These are phyloP conservation scores for Tenthredo amoena DNA, from an alignment of 2,888 invertebrate genomes.

Conservation along the genomic window DNA sequence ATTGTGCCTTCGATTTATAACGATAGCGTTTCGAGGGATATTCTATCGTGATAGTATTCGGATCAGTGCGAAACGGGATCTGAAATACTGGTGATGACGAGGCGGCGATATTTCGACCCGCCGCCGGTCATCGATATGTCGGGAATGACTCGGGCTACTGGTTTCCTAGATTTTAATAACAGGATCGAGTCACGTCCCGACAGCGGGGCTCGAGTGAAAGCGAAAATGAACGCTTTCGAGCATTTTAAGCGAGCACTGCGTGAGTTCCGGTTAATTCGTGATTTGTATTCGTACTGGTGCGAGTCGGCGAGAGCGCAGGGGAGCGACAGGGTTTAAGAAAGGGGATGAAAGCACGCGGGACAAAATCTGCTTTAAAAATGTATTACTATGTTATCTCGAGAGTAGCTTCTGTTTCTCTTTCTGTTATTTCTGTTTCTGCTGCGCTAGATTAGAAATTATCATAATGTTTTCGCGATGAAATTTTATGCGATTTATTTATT, in stretches of 20 bases:
- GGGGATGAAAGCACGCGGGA: background rate
- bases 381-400: constrained; percentile 6
- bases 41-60: too few species aligned
- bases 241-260: constrained; percentile 36
- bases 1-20: too few species aligned
- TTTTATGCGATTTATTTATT: background rate
- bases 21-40: too few species aligned
- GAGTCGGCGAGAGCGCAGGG: background rate
- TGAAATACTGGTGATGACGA: too few species aligned
- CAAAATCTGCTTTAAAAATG: constrained; percentile 11
- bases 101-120: background rate
- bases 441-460: background rate
- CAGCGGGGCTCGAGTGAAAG: background rate
- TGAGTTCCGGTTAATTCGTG: constrained; percentile 46
- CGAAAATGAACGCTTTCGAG: constrained; percentile 43
- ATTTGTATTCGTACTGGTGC: constrained; percentile 39
- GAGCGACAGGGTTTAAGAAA: background rate
- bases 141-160: background rate
- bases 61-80: too few species aligned
- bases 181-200: constrained; percentile 45
- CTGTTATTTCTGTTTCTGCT: background rate
- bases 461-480: background rate
- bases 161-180: constrained; percentile 43
- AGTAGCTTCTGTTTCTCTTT: background rate
- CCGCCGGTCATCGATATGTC: background rate